Evolutionary conservation across 37 sponge, comb jelly and placozoan genomes (phyloP).

Genomic region (Corticium candelabrum): DNA sequence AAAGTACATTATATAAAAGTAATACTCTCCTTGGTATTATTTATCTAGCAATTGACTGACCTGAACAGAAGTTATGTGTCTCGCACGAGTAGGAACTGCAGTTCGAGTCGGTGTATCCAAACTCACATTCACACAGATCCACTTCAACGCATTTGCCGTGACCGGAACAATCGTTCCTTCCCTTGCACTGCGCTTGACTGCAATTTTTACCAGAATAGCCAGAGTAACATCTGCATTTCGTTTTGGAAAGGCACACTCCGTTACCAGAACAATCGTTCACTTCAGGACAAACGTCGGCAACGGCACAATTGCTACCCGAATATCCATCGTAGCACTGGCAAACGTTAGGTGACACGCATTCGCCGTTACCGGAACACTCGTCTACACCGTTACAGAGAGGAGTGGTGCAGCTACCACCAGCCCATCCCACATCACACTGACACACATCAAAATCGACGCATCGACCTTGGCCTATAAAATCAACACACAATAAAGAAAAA

Average conservation of each 20-base stretch:
- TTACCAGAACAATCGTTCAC: not conserved
- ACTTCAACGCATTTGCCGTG: not conserved
- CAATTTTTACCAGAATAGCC: not conserved
- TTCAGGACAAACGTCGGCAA: not conserved
- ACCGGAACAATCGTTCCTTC: not conserved
- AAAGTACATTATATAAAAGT: not conserved
- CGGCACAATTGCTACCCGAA: not conserved
- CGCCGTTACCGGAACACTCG: not conserved
- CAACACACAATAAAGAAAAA: too few relatives aligned
- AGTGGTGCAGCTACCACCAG: not conserved
- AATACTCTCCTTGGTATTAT: not conserved
- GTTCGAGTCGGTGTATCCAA: not conserved
- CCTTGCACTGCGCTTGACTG: not conserved
- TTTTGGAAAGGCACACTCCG: not conserved
- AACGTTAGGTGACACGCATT: not conserved
- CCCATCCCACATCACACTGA: not conserved
- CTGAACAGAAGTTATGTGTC: not conserved
- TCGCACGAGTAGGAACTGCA: not conserved
- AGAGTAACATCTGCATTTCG: not conserved
- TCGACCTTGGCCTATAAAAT: too few relatives aligned
- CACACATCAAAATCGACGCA: not conserved
- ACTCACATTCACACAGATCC: not conserved
- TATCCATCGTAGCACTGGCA: not conserved
- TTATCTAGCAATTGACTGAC: too few relatives aligned
- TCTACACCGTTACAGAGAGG: not conserved